phyloP scores from a whole-genome alignment of 2,888 invertebrate genomes.

The Drosophila anceps region DNA sequence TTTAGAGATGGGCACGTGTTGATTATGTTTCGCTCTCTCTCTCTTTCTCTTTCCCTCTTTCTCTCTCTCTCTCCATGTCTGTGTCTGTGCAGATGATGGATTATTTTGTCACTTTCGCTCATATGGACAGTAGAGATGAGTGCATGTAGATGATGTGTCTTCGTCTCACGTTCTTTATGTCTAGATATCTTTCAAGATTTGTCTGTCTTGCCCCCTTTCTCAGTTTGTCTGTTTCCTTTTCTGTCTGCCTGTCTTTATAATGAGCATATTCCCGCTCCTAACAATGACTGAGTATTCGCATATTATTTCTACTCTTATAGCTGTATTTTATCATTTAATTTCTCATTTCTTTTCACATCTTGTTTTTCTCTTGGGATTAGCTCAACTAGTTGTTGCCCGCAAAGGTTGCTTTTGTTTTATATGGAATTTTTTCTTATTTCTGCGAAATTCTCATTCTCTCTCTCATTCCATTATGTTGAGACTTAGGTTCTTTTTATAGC shows the following conservation, averaged over 20 bases:
- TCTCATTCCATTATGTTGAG: neutral
- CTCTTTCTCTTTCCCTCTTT: neutral
- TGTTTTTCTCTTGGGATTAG: neutral
- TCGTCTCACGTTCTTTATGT: neutral
- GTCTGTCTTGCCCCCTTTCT: neutral
- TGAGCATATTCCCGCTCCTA: neutral
- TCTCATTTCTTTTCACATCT: neutral
- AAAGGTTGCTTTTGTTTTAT: neutral
- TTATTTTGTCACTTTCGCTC: neutral
- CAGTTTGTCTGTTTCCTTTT: neutral
- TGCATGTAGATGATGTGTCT: neutral
- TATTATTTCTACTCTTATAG: neutral
- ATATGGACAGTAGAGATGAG: neutral
- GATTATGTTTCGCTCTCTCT: neutral
- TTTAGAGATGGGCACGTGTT: conserved; percentile 20
- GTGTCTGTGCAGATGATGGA: conserved; percentile 2
- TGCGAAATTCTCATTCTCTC: neutral
- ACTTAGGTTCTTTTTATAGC: neutral
- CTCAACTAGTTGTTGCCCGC: neutral
- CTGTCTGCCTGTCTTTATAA: neutral
- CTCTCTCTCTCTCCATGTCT: neutral
- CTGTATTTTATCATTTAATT: neutral
- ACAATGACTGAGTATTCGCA: neutral
- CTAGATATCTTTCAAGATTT: neutral
- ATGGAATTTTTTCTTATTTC: neutral